phyloP scores from a whole-genome alignment of 1,140 invertebrate genomes.

The Cydia splendana region DNA sequence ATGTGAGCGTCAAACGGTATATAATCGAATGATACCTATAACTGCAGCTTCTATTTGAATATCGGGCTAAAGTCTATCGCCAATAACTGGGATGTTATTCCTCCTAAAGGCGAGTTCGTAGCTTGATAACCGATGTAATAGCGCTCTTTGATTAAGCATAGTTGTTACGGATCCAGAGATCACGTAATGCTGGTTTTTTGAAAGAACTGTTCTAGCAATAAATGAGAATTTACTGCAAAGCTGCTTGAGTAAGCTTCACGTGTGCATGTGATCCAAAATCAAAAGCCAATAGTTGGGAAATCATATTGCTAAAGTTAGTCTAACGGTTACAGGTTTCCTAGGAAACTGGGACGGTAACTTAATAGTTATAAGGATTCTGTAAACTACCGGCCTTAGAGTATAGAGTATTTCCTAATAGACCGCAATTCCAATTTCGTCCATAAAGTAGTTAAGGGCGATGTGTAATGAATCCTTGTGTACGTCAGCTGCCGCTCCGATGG shows the following conservation, averaged over 20 bases:
- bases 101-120: background rate
- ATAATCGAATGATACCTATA: background rate
- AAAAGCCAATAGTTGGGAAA: background rate
- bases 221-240: background rate
- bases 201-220: background rate
- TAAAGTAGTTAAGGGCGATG: too few species aligned
- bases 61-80: background rate
- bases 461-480: too few species aligned
- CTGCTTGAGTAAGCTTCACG: background rate
- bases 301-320: background rate
- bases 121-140: background rate
- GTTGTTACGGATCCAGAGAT: background rate
- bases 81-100: background rate
- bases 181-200: background rate
- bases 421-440: too few species aligned
- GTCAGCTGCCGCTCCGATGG: too few species aligned
- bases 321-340: background rate
- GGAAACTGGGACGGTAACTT: background rate
- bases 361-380: too few species aligned
- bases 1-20: background rate
- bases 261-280: background rate
- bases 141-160: background rate
- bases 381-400: too few species aligned
- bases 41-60: background rate
- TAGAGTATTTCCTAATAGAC: too few species aligned